Conservation (phyloP, 2,888 invertebrate species). For the Lithophane ornitopus region DNA sequence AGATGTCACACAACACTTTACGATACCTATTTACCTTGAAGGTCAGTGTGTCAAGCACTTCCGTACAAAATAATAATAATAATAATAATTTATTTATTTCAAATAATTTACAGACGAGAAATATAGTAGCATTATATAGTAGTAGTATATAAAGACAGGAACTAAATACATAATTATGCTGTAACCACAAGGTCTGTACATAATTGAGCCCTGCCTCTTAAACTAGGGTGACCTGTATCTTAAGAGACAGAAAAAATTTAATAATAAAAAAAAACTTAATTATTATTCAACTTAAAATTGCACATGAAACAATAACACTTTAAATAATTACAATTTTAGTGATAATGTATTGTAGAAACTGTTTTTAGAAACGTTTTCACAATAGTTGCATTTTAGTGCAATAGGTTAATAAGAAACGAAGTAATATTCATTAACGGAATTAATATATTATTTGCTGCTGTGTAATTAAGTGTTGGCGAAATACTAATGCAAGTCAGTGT, state of each 20-base stretch:
- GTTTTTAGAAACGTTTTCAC: conserved; percentile 24
- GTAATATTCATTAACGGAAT: conserved; percentile 38
- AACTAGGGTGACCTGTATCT: no score
- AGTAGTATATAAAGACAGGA: no score
- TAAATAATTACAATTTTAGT: conserved; percentile 14
- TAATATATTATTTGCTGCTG: conserved; percentile 21
- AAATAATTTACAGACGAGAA: no score
- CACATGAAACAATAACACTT: conserved; percentile 15
- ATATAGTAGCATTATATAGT: no score
- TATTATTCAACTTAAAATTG: background rate
- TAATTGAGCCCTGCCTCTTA: no score
- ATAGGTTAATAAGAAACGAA: conserved; percentile 36
- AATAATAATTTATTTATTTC: no score
- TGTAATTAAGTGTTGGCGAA: conserved; percentile 15
- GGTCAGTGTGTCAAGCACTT: conserved; percentile 13
- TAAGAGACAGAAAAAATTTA: no score
- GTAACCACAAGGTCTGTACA: no score
- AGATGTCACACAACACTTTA: conserved; percentile 11
- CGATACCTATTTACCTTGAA: conserved; percentile 9
- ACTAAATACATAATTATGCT: no score
- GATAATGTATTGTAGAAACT: conserved; percentile 18
- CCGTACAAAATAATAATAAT: no score
- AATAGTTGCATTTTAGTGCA: conserved; percentile 32
- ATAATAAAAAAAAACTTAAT: no score
- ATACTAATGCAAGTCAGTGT: conserved; percentile 22